Percentiles rank a stretch among this genome's conserved stretches.
Conservation (phyloP, 1,140 invertebrate species). For the Forficula auricularia region DNA sequence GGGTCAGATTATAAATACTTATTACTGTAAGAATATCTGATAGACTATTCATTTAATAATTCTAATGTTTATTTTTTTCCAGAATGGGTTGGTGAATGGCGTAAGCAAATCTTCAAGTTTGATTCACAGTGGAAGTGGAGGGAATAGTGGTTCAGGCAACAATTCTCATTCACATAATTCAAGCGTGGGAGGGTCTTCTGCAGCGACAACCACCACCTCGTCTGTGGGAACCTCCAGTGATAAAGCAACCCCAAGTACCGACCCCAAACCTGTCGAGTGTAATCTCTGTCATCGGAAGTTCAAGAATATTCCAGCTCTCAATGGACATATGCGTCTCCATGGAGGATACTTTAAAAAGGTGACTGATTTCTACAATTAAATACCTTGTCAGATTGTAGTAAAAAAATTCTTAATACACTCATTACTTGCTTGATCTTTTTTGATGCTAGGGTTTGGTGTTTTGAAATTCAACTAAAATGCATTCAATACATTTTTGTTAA, state of each 20-base stretch:
- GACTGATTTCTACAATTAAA: conserved; percentile 11
- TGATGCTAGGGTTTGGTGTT: background rate
- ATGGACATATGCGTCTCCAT: conserved; percentile 91
- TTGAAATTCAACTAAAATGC: background rate
- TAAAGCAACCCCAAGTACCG: conserved; percentile 21
- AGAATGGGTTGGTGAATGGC: no score
- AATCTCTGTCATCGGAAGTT: conserved; percentile 86
- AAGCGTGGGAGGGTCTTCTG: conserved; percentile 20
- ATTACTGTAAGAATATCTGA: no score
- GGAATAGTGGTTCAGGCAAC: conserved; percentile 21
- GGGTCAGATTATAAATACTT: no score
- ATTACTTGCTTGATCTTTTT: background rate
- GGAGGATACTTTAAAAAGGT: conserved; percentile 94
- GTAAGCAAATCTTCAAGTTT: no score
- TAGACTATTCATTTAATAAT: no score
- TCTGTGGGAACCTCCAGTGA: conserved; percentile 19
- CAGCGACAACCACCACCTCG: conserved; percentile 6
- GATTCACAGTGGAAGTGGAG: conserved; percentile 18
- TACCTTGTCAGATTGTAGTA: background rate
- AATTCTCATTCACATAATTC: conserved; percentile 17
- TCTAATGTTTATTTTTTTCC: no score
- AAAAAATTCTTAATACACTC: no score
- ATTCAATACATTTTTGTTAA: conserved; percentile 5
- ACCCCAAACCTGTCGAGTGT: conserved; percentile 75
- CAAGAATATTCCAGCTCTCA: conserved; percentile 90